Base-by-base conservation (phyloP, 1,140 invertebrate genomes). In the Lamellibrachia luymesi region DNA sequence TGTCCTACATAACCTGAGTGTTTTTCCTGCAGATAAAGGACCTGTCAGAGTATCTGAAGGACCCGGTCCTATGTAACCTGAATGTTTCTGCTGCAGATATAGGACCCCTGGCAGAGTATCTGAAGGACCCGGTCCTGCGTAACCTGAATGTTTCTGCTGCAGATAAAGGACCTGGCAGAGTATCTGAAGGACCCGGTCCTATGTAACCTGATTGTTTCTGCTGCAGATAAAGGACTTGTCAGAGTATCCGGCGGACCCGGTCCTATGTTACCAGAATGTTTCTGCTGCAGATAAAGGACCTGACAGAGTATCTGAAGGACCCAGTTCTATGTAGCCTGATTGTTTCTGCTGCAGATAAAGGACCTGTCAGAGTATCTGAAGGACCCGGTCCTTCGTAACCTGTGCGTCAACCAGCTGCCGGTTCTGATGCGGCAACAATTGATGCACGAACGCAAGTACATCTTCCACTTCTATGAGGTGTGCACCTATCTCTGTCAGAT, bases 361-460 rank as follows among this genome's bases (percentile, higher is more conserved):
- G 97, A 97, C n/a, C 94, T 98, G 2, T 96, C 97, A 1, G 95
- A 97, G 6, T 97, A 97, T 91, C 94, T 98, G 1, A 96, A 97
- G 50, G 97, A 98, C 96, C 98, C 98, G 2, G 96, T 98, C 1
- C 97, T 97, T 92, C 97, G 97, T 93, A 97, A 98, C 95, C 97
- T 97, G 93, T 96, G 98, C 0, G 94, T 98, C 0, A 97, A 97
- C 93, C 93, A 94, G 90, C 93, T 96, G 8, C 96, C 96, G 97
- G 94, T 94, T 97, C 51, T 94, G 92, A 92, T 96, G 0, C 95
- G 97, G 27, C 97, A 97, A 92, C 94, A 96, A 25, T 94, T 98
- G 0, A 95, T 98, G 1, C 95, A 96, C 90, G 97, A 96, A 52
- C 95, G 98, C n/a, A 96, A 95, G 94, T 98, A 98, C 94, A 97